Evolutionary conservation across 2,888 invertebrate genomes (phyloP), one percentile per base, ranked within the genome.

Genomic region (Cephonodes hylas): DNA sequence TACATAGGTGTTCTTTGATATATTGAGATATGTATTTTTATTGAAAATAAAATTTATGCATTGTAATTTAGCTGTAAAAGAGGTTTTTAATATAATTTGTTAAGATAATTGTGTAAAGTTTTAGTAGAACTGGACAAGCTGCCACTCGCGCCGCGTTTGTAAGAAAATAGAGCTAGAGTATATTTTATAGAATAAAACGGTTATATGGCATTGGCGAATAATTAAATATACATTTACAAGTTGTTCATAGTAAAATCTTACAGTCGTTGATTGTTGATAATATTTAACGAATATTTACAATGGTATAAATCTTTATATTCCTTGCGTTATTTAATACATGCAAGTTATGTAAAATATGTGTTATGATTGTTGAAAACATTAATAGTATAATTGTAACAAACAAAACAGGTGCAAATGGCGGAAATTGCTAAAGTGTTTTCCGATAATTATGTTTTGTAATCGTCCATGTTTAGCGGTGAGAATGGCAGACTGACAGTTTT

Each of bases 1-100:
- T 81, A 84, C 78, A 84, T 85, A 86, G 81, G 82, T 91, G 89
- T 89, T 89, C 87, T 90, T 88, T 88, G 83, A 89, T 88, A 88
- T 84, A 84, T 81, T 80, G 84, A 91, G 82, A 90, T 87, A 88
- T 89, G 89, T 91, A 89, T 91, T 91, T 86, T 88, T 85, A 84
- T 86, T 84, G 77, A 80, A 73, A 85, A 85, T 81, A 83, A 87
- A 86, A 83, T 85, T 85, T 90, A 90, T 86, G 88, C 89, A 85
- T 85, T 88, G 89, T 91, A 89, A 86, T 83, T 84, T 89, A 91
- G 89, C 76, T 86, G 73, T 88, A 88, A 89, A 87, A 91, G 88
- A 89, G 80, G 81, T 81, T 84, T 74, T 78, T 91, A 91, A 91
- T 91, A 91, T 91, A 90, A 91, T 87, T 88, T 90, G 91, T 91